Percentiles rank a stretch among this genome's conserved stretches.
Conservation (phyloP, 2,888 invertebrate genomes). For the Ophioninae sp. region DNA sequence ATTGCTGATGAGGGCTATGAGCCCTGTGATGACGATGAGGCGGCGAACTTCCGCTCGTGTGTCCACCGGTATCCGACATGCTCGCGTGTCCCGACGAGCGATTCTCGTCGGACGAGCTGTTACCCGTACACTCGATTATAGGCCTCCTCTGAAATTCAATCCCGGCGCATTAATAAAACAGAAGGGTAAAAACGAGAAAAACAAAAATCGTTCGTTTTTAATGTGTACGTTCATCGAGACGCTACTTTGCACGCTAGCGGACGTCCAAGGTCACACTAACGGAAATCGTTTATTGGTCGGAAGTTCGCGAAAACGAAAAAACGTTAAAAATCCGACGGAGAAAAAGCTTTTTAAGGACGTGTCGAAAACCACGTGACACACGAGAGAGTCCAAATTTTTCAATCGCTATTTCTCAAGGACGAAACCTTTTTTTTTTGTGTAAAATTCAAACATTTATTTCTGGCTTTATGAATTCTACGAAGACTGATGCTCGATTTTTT, state of each 20-base stretch:
- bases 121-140: slow-evolving; percentile 86
- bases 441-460: too few species aligned
- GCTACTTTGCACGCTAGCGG: slow-evolving; percentile 26
- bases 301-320: neutral
- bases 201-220: neutral
- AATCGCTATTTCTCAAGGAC: too few species aligned
- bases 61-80: slow-evolving; percentile 93
- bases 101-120: slow-evolving; percentile 94
- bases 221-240: neutral
- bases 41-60: slow-evolving; percentile 83
- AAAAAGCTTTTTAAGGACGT: too few species aligned
- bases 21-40: slow-evolving; percentile 82
- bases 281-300: neutral
- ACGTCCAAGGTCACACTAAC: neutral
- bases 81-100: slow-evolving; percentile 96
- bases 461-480: too few species aligned
- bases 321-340: neutral
- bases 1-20: slow-evolving; percentile 82
- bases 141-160: slow-evolving; percentile 80
- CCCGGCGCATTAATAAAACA: slow-evolving; percentile 5
- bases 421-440: too few species aligned
- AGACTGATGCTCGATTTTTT: too few species aligned
- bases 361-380: too few species aligned
- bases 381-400: too few species aligned
- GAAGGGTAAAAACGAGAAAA: slow-evolving; percentile 32